Conservation (phyloP, 2,888 invertebrate species). For the Ochlodes sylvanus region DNA sequence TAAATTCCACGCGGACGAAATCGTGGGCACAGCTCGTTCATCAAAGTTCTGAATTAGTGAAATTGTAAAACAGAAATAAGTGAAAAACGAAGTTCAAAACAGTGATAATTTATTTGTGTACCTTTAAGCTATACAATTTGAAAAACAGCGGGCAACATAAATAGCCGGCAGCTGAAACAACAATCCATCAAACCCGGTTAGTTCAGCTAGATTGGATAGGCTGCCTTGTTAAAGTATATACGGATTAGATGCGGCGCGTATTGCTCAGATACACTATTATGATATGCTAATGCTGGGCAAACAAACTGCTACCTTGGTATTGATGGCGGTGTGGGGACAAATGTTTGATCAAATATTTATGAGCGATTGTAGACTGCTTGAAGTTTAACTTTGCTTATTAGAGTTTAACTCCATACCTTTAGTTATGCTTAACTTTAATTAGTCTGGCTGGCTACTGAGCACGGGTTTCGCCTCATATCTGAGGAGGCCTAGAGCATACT, state of each 20-base stretch:
- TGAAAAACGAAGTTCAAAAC: too few species aligned
- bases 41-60: too few species aligned
- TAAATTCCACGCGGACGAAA: too few species aligned
- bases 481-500: too few species aligned
- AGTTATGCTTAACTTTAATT: too few species aligned
- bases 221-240: conserved; percentile 3
- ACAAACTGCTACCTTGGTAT: conserved; percentile 10
- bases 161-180: not conserved
- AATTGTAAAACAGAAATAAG: too few species aligned
- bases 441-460: too few species aligned
- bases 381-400: too few species aligned
- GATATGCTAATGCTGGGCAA: conserved; percentile 27
- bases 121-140: not conserved
- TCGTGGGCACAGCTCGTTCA: too few species aligned
- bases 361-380: not conserved
- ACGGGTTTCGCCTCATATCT: too few species aligned
- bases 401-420: too few species aligned
- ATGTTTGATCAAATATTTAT: conserved; percentile 15
- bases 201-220: conserved; percentile 6
- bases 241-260: conserved; percentile 27
- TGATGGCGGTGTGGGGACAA: not conserved
- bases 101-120: too few species aligned
- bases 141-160: not conserved
- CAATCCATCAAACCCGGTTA: conserved; percentile 2
- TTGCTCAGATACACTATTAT: conserved; percentile 28